A percentile compares a stretch with the other conserved stretches of the same genome.
These are phyloP conservation scores for Aphelenchoides besseyi DNA, from an alignment of 1,140 invertebrate species.

Conservation along the genomic window DNA sequence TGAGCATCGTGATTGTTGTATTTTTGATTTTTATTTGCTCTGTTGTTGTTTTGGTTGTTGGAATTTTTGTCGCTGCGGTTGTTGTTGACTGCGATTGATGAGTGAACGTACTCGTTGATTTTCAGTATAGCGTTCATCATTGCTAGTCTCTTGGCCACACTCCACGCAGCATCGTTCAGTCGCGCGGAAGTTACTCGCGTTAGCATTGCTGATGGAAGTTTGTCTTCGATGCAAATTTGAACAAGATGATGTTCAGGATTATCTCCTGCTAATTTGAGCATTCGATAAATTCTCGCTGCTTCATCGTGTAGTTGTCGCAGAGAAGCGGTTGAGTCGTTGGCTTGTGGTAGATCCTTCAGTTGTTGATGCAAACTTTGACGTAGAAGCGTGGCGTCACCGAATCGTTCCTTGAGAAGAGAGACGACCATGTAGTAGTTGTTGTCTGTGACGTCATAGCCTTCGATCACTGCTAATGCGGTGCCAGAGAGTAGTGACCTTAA, in stretches of 20 bases:
- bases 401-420: neutral
- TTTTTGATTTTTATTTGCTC: no score
- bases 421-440: neutral
- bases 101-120: neutral
- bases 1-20: no score
- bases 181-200: neutral
- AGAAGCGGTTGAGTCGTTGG: neutral
- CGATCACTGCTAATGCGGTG: neutral
- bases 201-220: neutral
- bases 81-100: neutral
- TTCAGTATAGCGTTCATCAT: neutral
- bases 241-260: neutral
- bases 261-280: neutral
- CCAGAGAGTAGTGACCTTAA: no score
- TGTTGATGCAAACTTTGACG: neutral
- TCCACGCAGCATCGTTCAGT: neutral
- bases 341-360: neutral
- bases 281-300: neutral
- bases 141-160: neutral
- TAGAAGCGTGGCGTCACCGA: neutral
- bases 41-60: neutral
- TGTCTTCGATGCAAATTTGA: neutral
- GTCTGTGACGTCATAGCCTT: neutral
- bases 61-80: neutral
- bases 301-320: neutral